Percentiles rank a stretch among this genome's conserved stretches.
phyloP scores from a whole-genome alignment of 2,113 vertebrate genomes.

The Chionodraco myersi region DNA sequence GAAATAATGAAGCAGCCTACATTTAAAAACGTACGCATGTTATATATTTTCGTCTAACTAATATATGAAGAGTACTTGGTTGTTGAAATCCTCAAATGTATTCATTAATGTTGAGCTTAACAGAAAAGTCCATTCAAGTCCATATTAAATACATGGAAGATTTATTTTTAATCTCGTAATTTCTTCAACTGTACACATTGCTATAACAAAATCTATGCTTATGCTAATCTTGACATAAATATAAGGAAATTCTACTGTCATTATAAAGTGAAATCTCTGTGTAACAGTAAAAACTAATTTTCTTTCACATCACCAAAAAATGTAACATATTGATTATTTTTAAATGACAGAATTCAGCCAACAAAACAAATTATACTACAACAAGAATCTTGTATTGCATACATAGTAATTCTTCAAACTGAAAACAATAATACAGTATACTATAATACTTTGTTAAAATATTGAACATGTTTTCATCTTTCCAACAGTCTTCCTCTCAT shows the following conservation, averaged over 20 bases:
- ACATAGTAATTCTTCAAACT: background rate
- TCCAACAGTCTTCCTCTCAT: conserved; percentile 23
- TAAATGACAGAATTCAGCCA: background rate
- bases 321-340: background rate
- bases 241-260: background rate
- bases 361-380: background rate
- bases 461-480: conserved; percentile 11
- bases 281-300: background rate
- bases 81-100: background rate
- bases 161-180: background rate
- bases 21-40: background rate
- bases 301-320: no score
- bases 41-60: background rate
- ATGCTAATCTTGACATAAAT: background rate
- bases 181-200: background rate
- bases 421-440: background rate
- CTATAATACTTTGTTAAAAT: background rate
- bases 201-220: background rate
- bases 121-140: background rate
- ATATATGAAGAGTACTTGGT: no score
- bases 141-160: background rate
- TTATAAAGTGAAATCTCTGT: no score
- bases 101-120: background rate
- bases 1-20: background rate
- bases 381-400: background rate